Evolutionary conservation across 2,888 invertebrate species (phyloP).

Genomic region (Chrysolina haemoptera): DNA sequence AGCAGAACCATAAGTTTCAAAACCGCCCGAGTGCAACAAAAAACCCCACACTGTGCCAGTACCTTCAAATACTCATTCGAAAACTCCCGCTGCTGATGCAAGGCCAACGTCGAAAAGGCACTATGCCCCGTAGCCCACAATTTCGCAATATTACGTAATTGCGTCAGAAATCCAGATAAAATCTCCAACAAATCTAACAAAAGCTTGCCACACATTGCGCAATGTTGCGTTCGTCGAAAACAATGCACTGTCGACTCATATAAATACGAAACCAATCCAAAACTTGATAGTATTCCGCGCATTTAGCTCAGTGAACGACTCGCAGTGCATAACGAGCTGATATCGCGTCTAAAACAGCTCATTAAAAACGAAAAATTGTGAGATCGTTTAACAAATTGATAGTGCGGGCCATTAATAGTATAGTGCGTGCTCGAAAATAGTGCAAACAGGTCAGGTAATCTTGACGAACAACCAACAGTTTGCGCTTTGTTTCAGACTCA

Average conservation of each 20-base stretch:
- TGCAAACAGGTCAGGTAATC: conserved; percentile 13
- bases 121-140: conserved; percentile 1
- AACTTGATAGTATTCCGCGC: conserved; percentile 5
- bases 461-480: not conserved
- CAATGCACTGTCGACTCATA: conserved; percentile 4
- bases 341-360: conserved; percentile 1
- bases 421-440: not conserved
- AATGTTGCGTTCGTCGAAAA: conserved; percentile 7
- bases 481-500: conserved; percentile 21
- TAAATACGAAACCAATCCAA: not conserved
- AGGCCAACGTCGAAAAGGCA: not conserved
- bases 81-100: not conserved
- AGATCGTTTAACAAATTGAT: not conserved
- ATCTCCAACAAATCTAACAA: not conserved
- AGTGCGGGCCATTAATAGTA: not conserved
- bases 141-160: conserved; percentile 6
- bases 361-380: not conserved
- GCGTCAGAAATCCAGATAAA: not conserved
- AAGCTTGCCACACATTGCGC: conserved; percentile 20
- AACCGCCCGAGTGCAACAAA: not conserved
- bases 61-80: conserved; percentile 4
- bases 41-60: conserved; percentile 6
- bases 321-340: conserved; percentile 3
- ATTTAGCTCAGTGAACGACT: not conserved
- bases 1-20: not conserved